Conservation (phyloP, 2,888 invertebrate species). For the Cantharis rufa region DNA sequence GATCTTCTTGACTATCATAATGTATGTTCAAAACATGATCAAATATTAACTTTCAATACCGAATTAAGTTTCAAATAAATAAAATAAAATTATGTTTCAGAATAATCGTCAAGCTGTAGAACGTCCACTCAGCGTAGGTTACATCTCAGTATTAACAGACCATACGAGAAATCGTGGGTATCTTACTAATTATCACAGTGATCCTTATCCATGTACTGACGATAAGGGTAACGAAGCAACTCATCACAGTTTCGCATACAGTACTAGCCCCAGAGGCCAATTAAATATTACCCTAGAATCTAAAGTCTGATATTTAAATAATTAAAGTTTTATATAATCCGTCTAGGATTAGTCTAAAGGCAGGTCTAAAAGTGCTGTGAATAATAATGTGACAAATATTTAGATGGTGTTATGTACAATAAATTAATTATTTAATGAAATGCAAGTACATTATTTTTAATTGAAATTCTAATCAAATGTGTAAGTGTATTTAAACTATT, state of each 20-base stretch:
- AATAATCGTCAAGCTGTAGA: constrained; percentile 17
- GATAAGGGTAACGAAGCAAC: constrained; percentile 20
- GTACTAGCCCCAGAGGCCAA: constrained; percentile 22
- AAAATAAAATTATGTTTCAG: constrained; percentile 6
- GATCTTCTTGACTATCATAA: too few relatives aligned
- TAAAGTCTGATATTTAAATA: constrained; percentile 37
- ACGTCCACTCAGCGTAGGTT: constrained; percentile 39
- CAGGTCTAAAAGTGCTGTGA: background rate
- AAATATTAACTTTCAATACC: too few relatives aligned
- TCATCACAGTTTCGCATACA: constrained; percentile 13
- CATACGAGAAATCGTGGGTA: constrained; percentile 31
- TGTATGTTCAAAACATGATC: too few relatives aligned
- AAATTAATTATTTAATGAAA: background rate
- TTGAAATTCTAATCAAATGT: background rate
- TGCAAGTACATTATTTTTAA: background rate
- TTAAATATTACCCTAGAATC: constrained; percentile 37
- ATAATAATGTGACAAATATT: background rate
- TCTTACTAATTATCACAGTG: constrained; percentile 45
- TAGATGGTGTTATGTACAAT: background rate
- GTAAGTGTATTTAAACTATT: background rate
- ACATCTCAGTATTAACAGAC: constrained; percentile 40
- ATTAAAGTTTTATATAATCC: background rate
- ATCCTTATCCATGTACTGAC: constrained; percentile 39
- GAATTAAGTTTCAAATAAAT: too few relatives aligned
- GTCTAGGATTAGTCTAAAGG: background rate